A percentile compares a stretch with the other conserved stretches of the same genome.
Evolutionary conservation across 2,888 invertebrate species (phyloP).

Genomic region (Danaus chrysippus): DNA sequence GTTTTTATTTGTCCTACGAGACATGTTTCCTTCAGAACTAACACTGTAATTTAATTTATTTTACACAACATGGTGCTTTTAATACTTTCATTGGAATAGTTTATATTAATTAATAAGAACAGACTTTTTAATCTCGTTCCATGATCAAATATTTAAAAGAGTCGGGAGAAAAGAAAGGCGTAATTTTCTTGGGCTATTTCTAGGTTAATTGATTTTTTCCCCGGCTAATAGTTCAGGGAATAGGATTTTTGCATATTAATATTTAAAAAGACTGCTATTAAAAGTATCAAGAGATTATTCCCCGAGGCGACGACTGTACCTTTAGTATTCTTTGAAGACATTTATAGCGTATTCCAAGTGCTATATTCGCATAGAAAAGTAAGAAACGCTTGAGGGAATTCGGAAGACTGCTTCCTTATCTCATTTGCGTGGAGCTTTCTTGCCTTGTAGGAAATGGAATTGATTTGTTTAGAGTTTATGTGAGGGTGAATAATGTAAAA

Average conservation of each 20-base stretch:
- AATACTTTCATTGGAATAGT: neutral
- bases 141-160: neutral
- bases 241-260: constrained; percentile 55
- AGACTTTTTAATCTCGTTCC: neutral
- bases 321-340: constrained; percentile 25
- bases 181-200: constrained; percentile 24
- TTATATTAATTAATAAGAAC: neutral
- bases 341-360: constrained; percentile 15
- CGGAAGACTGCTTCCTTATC: constrained; percentile 25
- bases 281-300: constrained; percentile 51
- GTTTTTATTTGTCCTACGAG: too few species aligned
- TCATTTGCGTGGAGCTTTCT: constrained; percentile 26
- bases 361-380: constrained; percentile 21
- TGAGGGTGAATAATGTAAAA: constrained; percentile 11
- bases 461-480: constrained; percentile 16
- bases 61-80: neutral
- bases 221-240: constrained; percentile 42
- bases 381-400: constrained; percentile 21
- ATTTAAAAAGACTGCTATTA: constrained; percentile 60
- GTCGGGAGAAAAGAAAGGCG: neutral
- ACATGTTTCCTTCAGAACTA: too few species aligned
- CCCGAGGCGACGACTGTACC: constrained; percentile 41
- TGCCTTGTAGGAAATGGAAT: constrained; percentile 20
- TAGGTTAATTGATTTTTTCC: constrained; percentile 56
- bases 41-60: too few species aligned